Percentiles rank a stretch among this genome's conserved stretches.
These are phyloP conservation scores for Galleria mellonella DNA, from an alignment of 1,140 invertebrate genomes.

Conservation along the genomic window DNA sequence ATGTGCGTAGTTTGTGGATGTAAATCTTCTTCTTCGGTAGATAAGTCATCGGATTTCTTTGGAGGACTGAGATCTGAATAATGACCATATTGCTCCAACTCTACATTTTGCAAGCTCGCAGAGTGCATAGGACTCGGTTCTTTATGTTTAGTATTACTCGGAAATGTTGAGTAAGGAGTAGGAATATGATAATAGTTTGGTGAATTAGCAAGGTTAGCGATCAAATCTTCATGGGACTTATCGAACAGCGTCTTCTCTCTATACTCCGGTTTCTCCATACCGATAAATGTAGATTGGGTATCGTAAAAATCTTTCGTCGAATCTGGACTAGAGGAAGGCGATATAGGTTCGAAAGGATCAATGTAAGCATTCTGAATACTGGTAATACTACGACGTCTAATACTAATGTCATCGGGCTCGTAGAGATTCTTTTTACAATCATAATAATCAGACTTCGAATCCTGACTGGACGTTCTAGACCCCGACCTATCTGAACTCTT, in stretches of 20 bases:
- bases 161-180: constrained; percentile 77
- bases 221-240: constrained; percentile 75
- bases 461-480: constrained; percentile 78
- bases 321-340: constrained; percentile 79
- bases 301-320: constrained; percentile 80
- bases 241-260: constrained; percentile 59
- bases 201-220: constrained; percentile 75
- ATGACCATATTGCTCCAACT: constrained; percentile 77
- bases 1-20: constrained; percentile 68
- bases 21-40: constrained; percentile 59
- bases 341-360: constrained; percentile 68
- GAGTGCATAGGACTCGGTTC: constrained; percentile 78
- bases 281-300: constrained; percentile 65
- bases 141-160: constrained; percentile 74
- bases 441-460: constrained; percentile 77
- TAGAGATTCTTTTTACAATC: constrained; percentile 68
- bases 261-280: constrained; percentile 62
- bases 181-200: constrained; percentile 78
- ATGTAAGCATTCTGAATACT: constrained; percentile 59
- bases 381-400: constrained; percentile 46
- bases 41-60: constrained; percentile 54
- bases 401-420: constrained; percentile 46
- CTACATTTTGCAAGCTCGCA: constrained; percentile 79
- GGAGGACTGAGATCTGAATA: constrained; percentile 59
- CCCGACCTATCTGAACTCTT: constrained; percentile 74